Evolutionary conservation across 2,888 invertebrate species (phyloP), one percentile per base, ranked within the genome.

Genomic region (Trissolcus brochymenae): DNA sequence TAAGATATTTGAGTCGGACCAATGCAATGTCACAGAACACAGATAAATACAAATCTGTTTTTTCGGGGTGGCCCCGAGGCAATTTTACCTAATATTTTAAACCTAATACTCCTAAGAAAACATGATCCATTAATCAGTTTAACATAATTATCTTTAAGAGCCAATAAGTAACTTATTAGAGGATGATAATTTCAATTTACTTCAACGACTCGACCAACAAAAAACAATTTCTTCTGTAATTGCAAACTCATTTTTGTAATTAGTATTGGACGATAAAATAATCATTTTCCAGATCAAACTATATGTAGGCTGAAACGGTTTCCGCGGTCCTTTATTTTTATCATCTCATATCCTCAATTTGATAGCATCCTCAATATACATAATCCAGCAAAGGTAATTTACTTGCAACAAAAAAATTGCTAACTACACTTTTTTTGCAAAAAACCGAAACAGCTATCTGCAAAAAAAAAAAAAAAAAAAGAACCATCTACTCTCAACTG

Each of bases 1-100:
- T 68, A 53, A 41, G 64, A 65, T 35, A 59, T 62, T 65, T 61
- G 73, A 73, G 21, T 41, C 61, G 55, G 66, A 66, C 73, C 73
- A 73, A 66, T 43, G 61, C 66, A 40, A 50, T 40, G 73, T 49
- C 35, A 6, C 55, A 51, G 25, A 50, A 60, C 65, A 73, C 66
- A 73, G 54, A 61, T 21, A 73, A 66, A 46, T 46, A 35, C 35
- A 46, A 46, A 40, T 73, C 72, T 66, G 65, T 54, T 55, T 60
- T 64, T n/a, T 56, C 53, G 43, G 66, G 66, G 73, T 73, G 73
- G 73, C 51, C 73, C 13, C 17, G 65, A 72, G 50, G 35, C 62
- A 59, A 49, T 57, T 62, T 62, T 13, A 57, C 40, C 25, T 29
- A 61, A 56, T 62, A 62, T 56, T 57, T 62, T 29, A 43, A 57